Percentiles rank a stretch among this genome's conserved stretches.
These are phyloP conservation scores for Nansenia antarctica DNA, from an alignment of 2,113 vertebrate genomes.

Conservation along the genomic window DNA sequence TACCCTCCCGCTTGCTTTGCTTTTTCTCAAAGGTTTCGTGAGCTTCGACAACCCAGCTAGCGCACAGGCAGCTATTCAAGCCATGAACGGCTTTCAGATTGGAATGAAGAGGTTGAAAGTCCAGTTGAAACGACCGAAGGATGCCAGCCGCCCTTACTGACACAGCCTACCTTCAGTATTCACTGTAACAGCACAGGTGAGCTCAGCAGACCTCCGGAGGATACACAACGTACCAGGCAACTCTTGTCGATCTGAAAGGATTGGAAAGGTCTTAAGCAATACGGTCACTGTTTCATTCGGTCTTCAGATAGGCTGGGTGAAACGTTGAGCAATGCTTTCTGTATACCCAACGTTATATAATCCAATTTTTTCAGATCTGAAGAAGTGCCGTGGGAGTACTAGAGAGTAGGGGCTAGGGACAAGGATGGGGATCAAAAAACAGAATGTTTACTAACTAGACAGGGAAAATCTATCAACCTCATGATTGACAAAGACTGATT, in stretches of 20 bases:
- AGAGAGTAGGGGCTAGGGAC: too few relatives aligned
- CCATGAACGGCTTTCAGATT: conserved; percentile 99
- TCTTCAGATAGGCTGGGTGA: too few relatives aligned
- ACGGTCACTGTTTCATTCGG: too few relatives aligned
- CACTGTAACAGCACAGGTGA: conserved; percentile 84
- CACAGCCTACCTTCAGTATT: conserved; percentile 70
- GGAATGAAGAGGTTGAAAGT: conserved; percentile 99
- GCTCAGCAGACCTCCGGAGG: not conserved
- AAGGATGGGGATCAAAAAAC: too few relatives aligned
- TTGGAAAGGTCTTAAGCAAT: too few relatives aligned
- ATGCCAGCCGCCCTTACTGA: conserved; percentile 97
- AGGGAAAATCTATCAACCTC: conserved; percentile 49
- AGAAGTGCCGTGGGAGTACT: too few relatives aligned
- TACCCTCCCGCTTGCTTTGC: not conserved
- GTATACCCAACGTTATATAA: too few relatives aligned
- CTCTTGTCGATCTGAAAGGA: conserved; percentile 34
- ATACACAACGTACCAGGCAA: too few relatives aligned
- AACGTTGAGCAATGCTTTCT: too few relatives aligned
- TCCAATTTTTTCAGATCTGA: too few relatives aligned
- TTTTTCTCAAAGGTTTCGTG: conserved; percentile 84
- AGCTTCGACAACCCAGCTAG: conserved; percentile 99
- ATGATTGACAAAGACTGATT: conserved; percentile 68
- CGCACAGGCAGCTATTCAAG: conserved; percentile 95
- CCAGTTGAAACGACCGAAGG: conserved; percentile 96
- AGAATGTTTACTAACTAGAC: conserved; percentile 54